Base-by-base conservation (phyloP, 2,113 vertebrate genomes). In the Takifugu bimaculatus region DNA sequence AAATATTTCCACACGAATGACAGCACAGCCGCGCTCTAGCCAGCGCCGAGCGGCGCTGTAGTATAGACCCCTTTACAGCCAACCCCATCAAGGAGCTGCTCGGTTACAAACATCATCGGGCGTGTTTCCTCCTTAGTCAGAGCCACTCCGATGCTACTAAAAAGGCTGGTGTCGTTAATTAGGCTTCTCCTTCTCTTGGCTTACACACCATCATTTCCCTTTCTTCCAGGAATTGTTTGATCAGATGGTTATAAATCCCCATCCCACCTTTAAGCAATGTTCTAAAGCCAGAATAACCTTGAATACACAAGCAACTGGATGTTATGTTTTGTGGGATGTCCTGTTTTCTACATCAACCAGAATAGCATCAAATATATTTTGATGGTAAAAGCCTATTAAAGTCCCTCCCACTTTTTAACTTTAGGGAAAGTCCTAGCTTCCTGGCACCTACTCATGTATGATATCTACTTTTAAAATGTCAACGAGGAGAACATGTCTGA, bases 141-240 rank as follows among this genome's bases (percentile, higher is more conserved):
- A 20, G 20, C 20, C 20, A 20, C 20, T 20, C 20, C 20, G 20
- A 20, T 20, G 20, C 20, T 20, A 20, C 20, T 20, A 20, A 20
- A 20, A 20, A 20, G 20, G 35, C 35, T 39, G 2, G 2, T 32
- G 29, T 6, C 4, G 29, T 20, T 20, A 20, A 32, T 32, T 32
- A 32, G 29, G 14, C 44, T 10, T 5, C 14, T 45, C 44, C 44
- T 45, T 45, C 5, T 47, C 15, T n/a, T 47, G 45, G 45, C 45
- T 47, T 47, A n/a, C 14, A 12, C 25, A 7, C 44, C 51, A 45
- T 39, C 57, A 48, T 79, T 72, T 75, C 77, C 72, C 51, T 75
- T 72, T 79, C 77, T 79, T 79, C 77, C 72, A 79, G 72, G 72
- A 72, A 75, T 72, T 75, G 65, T 79, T 69, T 72, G 57, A 28